Percentiles rank a stretch among this genome's conserved stretches.
These are phyloP conservation scores for Eurypyga helias DNA, from an alignment of 2,113 vertebrate genomes.

Conservation along the genomic window DNA sequence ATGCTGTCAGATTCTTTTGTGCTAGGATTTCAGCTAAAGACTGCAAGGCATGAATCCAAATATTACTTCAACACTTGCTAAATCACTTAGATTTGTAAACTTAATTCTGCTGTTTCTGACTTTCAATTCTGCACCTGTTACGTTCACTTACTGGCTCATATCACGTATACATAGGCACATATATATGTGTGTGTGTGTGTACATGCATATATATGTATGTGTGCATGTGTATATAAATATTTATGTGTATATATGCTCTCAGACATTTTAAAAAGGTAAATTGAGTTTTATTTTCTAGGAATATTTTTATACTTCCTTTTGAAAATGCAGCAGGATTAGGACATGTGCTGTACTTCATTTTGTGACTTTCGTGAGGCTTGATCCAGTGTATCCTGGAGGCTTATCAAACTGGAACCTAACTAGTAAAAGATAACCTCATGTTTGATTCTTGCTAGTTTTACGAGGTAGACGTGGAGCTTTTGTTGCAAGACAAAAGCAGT, in stretches of 20 bases:
- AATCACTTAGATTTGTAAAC: neutral
- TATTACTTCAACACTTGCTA: neutral
- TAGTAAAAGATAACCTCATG: neutral
- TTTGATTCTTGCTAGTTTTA: neutral
- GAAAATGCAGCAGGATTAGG: neutral
- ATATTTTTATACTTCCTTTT: neutral
- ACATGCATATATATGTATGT: no score
- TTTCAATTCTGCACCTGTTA: neutral
- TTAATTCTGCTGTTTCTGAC: neutral
- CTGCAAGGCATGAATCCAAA: neutral
- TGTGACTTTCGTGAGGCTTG: neutral
- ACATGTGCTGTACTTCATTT: neutral
- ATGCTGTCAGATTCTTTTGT: neutral
- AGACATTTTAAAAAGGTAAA: neutral
- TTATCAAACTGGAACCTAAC: neutral
- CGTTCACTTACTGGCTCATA: neutral
- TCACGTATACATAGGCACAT: neutral
- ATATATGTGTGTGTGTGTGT: rapidly evolving
- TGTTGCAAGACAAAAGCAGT: neutral
- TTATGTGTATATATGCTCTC: neutral
- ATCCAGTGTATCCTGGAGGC: neutral
- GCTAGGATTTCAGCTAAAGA: neutral
- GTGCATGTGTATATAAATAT: neutral
- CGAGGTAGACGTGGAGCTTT: neutral
- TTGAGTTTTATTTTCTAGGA: neutral